These are phyloP conservation scores for Epinephelus cyanopodus DNA, from an alignment of 2,113 vertebrate genomes.

Conservation along the genomic window DNA sequence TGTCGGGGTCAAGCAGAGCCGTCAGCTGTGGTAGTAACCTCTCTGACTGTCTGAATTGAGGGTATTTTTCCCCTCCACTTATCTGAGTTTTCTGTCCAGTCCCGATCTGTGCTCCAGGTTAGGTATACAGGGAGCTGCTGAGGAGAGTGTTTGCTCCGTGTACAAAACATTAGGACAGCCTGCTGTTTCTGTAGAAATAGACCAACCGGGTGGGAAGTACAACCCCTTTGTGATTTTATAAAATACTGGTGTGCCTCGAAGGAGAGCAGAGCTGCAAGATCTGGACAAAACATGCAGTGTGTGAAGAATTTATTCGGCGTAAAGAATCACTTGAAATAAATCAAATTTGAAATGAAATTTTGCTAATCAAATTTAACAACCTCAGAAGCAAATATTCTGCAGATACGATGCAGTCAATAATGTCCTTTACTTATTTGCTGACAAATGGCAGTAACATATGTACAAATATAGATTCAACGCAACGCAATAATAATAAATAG, in stretches of 20 bases:
- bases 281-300: neutral
- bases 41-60: constrained; percentile 51
- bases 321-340: neutral
- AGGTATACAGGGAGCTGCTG: constrained; percentile 22
- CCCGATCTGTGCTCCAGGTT: constrained; percentile 50
- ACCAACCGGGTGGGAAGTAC: neutral
- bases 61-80: constrained; percentile 44
- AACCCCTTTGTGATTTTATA: neutral
- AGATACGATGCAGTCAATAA: neutral
- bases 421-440: neutral
- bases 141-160: neutral
- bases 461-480: neutral
- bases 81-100: constrained; percentile 31
- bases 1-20: constrained; percentile 67
- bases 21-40: constrained; percentile 62
- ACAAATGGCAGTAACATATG: neutral
- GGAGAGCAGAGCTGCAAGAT: neutral
- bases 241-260: neutral
- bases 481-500: too few species aligned
- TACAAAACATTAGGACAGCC: constrained; percentile 21
- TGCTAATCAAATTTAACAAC: neutral
- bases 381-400: too few species aligned
- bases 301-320: neutral
- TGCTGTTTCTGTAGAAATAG: constrained; percentile 28
- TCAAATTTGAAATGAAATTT: neutral